Conservation (phyloP, 2,797 vertebrate genomes). For the Halcyon leucocephala region DNA sequence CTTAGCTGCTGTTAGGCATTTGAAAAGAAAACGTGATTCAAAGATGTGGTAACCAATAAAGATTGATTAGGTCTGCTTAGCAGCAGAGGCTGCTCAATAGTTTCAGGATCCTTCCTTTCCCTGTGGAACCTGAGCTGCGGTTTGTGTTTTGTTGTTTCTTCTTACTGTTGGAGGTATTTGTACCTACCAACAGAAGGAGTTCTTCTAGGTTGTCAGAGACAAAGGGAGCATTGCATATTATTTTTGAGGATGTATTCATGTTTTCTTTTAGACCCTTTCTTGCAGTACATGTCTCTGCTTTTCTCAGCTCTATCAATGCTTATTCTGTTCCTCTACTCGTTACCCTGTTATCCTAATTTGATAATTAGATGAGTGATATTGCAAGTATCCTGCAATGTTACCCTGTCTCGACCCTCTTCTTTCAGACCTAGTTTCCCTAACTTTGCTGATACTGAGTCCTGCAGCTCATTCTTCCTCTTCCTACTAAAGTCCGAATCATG, state of each 20-base stretch:
- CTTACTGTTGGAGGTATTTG: background rate
- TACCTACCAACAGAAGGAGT: background rate
- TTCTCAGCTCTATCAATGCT: background rate
- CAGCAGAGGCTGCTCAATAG: background rate
- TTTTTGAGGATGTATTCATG: background rate
- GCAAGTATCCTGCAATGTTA: background rate
- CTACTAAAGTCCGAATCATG: background rate
- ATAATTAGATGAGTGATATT: background rate
- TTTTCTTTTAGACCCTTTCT: background rate
- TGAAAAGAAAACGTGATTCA: background rate
- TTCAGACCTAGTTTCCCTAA: background rate
- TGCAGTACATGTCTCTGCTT: background rate
- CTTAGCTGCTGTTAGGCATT: background rate
- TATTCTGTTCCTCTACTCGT: background rate
- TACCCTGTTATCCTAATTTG: background rate
- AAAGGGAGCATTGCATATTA: background rate
- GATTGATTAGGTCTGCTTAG: background rate
- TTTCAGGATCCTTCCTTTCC: background rate
- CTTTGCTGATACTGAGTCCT: background rate
- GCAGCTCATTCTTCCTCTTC: background rate
- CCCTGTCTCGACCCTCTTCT: background rate
- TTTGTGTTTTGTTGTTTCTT: background rate
- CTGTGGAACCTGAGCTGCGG: background rate
- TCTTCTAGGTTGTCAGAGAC: accelerated
- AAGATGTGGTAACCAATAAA: background rate